These are phyloP conservation scores for Podarcis cretensis DNA, from an alignment of 2,113 vertebrate genomes.

Conservation along the genomic window DNA sequence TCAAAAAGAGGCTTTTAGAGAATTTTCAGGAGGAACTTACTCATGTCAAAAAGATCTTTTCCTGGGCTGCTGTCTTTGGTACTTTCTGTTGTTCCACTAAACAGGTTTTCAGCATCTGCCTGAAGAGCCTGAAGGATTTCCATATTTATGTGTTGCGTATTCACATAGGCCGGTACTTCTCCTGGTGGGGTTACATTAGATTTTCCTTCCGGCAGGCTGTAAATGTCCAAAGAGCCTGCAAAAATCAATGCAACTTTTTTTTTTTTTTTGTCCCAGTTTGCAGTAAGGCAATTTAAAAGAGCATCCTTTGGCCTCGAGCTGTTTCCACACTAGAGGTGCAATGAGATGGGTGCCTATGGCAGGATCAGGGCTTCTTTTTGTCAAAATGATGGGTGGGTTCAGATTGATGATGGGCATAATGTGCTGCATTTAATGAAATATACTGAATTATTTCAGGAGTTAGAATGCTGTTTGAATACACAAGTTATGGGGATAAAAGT, in stretches of 20 bases:
- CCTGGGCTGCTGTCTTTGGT: constrained; percentile 83
- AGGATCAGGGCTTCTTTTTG: too few relatives aligned
- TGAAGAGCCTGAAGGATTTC: constrained; percentile 81
- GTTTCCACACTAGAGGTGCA: neutral
- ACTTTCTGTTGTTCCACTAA: constrained; percentile 67
- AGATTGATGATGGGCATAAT: neutral
- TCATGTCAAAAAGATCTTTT: constrained; percentile 98
- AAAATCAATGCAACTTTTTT: constrained; percentile 22
- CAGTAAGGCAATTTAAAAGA: neutral
- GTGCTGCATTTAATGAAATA: neutral
- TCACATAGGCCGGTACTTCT: constrained; percentile 88
- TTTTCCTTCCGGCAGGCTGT: constrained; percentile 81
- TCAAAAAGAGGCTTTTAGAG: neutral
- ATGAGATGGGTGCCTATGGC: neutral
- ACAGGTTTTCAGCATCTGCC: constrained; percentile 73
- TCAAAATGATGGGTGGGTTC: too few relatives aligned
- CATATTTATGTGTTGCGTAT: constrained; percentile 87
- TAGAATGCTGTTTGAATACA: neutral
- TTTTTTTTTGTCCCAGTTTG: neutral
- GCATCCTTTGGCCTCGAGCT: neutral
- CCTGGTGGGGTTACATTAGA: constrained; percentile 60
- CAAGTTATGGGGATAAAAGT: neutral
- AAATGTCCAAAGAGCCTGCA: constrained; percentile 87
- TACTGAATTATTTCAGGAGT: neutral
- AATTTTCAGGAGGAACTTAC: constrained; percentile 77